Percentiles rank a stretch among this genome's conserved stretches.
Evolutionary conservation across 2,113 vertebrate species (phyloP).

Genomic region (Prionailurus viverrinus): DNA sequence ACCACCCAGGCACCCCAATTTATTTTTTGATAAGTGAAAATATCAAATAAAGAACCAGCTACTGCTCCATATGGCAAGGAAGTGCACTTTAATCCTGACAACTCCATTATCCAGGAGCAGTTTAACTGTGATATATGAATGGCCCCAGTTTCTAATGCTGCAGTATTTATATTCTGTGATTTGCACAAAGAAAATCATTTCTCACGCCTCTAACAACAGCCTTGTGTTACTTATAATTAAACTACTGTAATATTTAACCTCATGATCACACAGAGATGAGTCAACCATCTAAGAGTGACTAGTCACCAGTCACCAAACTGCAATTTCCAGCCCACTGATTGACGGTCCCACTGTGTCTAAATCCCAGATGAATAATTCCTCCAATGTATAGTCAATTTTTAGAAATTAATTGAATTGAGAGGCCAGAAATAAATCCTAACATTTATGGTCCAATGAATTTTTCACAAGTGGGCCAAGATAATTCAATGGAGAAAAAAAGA

Average conservation of each 20-base stretch:
- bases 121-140: background rate
- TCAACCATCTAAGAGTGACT: background rate
- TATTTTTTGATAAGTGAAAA: conserved; percentile 21
- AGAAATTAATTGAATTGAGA: background rate
- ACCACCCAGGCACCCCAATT: background rate
- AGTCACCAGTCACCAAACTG: background rate
- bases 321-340: background rate
- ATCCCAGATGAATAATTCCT: background rate
- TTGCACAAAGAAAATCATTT: conserved; percentile 4
- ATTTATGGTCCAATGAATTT: background rate
- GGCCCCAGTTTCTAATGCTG: background rate
- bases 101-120: background rate
- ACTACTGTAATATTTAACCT: conserved; percentile 29
- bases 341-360: background rate
- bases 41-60: background rate
- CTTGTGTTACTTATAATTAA: background rate
- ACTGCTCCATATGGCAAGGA: background rate
- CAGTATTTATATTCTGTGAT: background rate
- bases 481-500: background rate
- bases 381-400: background rate
- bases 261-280: conserved; percentile 3
- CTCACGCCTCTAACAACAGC: background rate
- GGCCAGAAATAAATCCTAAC: conserved; percentile 13
- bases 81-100: background rate
- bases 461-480: background rate